These are phyloP conservation scores for Phyllotis vaccarum DNA, from an alignment of 2,797 vertebrate species.

Conservation along the genomic window DNA sequence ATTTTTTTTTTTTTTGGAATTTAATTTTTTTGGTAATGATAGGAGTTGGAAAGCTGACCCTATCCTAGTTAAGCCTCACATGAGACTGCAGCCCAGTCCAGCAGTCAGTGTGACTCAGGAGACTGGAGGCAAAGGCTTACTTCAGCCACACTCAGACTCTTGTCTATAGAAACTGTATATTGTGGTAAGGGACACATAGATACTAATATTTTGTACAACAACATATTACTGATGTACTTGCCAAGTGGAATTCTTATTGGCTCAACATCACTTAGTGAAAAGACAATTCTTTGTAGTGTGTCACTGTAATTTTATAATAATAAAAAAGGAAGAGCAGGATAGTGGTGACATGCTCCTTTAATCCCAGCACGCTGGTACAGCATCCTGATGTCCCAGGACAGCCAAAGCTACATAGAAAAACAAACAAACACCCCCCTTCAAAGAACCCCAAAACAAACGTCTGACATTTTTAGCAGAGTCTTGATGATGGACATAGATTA, in stretches of 20 bases:
- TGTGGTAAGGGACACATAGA: neutral
- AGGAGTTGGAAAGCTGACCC: neutral
- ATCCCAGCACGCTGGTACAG: neutral
- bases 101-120: neutral
- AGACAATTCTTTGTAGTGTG: neutral
- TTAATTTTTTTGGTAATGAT: neutral
- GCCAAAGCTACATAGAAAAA: neutral
- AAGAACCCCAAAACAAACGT: too few species aligned
- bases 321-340: neutral
- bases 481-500: neutral
- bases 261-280: neutral
- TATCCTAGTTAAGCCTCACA: neutral
- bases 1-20: constrained; percentile 31
- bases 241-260: neutral
- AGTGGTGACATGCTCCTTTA: neutral
- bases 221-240: neutral
- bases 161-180: neutral
- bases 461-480: neutral
- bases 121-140: neutral
- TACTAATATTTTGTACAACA: neutral
- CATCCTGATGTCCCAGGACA: neutral
- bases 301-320: neutral
- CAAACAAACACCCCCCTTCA: neutral
- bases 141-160: neutral
- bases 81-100: neutral